Evolutionary conservation across 2,797 vertebrate species (phyloP).

Genomic region (Labeo calbasu): DNA sequence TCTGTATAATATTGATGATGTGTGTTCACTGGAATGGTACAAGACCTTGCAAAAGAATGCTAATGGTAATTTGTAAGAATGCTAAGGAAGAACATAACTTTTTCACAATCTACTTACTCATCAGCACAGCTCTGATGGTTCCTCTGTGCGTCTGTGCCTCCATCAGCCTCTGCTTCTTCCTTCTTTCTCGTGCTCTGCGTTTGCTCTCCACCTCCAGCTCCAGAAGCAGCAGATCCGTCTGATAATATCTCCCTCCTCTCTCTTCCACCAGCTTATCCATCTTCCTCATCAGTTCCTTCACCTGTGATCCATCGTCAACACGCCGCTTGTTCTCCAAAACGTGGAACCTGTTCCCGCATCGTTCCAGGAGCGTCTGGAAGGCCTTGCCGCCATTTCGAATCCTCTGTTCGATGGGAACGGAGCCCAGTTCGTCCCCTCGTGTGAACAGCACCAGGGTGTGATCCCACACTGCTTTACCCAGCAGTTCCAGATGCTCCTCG

Average conservation of each 20-base stretch:
- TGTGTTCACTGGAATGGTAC: too few relatives aligned
- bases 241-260: conserved; percentile 59
- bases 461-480: conserved; percentile 71
- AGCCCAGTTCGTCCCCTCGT: conserved; percentile 74
- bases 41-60: neutral
- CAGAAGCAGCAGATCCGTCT: conserved; percentile 59
- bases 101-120: conserved; percentile 66
- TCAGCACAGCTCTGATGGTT: conserved; percentile 71
- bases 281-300: conserved; percentile 73
- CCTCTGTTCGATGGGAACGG: conserved; percentile 70
- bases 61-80: neutral
- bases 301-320: conserved; percentile 70
- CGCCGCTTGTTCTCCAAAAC: conserved; percentile 71
- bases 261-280: conserved; percentile 70
- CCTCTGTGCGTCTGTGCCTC: conserved; percentile 75
- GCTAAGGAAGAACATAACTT: neutral
- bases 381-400: conserved; percentile 64
- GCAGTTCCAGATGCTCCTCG: conserved; percentile 73
- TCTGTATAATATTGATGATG: neutral
- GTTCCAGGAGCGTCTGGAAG: conserved; percentile 70
- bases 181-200: conserved; percentile 75
- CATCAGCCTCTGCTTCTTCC: conserved; percentile 80
- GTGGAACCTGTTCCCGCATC: conserved; percentile 73
- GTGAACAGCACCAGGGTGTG: conserved; percentile 78
- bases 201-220: conserved; percentile 71